These are phyloP conservation scores for Patagioenas fasciata DNA, from an alignment of 2,113 vertebrate genomes.

Conservation along the genomic window DNA sequence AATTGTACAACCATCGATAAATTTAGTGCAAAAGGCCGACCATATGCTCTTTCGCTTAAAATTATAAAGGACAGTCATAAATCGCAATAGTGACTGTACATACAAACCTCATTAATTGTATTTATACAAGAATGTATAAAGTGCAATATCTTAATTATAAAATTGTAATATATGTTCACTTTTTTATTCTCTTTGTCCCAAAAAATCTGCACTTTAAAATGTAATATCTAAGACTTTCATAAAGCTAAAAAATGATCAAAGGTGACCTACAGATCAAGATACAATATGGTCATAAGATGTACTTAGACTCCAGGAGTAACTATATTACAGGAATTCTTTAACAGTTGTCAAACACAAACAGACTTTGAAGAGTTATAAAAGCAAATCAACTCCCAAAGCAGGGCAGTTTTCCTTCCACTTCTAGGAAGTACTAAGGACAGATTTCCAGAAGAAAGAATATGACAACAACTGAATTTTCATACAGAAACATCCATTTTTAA, in stretches of 20 bases:
- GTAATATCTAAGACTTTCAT: not conserved
- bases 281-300: not conserved
- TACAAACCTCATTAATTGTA: not conserved
- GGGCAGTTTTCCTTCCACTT: not conserved
- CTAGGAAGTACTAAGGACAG: not conserved
- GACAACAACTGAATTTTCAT: not conserved
- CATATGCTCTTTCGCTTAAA: not conserved
- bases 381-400: not conserved
- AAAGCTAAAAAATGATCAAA: not conserved
- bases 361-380: not conserved
- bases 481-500: not conserved
- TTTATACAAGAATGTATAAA: not conserved
- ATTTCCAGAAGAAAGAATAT: not conserved
- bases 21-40: not conserved
- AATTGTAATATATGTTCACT: not conserved
- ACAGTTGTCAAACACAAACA: not conserved
- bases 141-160: not conserved
- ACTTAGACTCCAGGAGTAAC: not conserved
- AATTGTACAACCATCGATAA: not conserved
- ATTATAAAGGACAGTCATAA: not conserved
- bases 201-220: not conserved
- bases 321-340: not conserved
- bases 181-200: not conserved
- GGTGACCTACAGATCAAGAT: not conserved
- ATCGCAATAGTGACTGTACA: not conserved